Evolutionary conservation across 2,888 invertebrate species (phyloP), one percentile per base, ranked within the genome.

Genomic region (Brassicogethes aeneus): DNA sequence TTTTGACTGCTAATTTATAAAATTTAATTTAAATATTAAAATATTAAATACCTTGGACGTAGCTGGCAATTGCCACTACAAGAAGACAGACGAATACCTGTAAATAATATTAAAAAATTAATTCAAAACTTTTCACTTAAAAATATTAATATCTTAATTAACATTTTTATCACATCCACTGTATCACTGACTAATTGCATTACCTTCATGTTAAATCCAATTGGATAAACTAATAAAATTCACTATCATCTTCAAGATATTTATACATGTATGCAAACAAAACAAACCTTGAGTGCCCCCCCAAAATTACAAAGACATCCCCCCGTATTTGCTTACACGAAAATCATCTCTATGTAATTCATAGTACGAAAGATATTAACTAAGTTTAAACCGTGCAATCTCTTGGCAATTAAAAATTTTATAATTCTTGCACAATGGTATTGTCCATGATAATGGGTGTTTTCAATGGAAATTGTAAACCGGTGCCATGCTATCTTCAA

Each of bases 61-160:
- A 37, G 39, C 41, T 44, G 42, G 54, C 54, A 36, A 51, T 51
- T 16, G 54, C 56, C 36, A 56, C 53, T 16, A 54, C 53, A 34
- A 60, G 49, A 13, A 60, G 47, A 42, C 59, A 60, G 40, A 58
- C 52, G 44, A 59, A 59, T 48, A 54, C 59, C 60, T 60, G 42
- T 43, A 23, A 57, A 52, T 36, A 35, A 40, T 36, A 45, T 46
- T 35, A 48, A 43, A 46, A 39, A 44, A 43, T 29, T 39, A 42
- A 43, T 43, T 46, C 16, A 10, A 23, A 23, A 5, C 23, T 7
- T 10, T 23, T 23, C 23, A 23, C 23, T 23, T 23, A 10, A 23
- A 23, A 7, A 10, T 23, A 10, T 23, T n/a, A n/a, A n/a, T n/a
- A n/a, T n/a, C n/a, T n/a, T n/a, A n/a, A n/a, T n/a, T n/a, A n/a